phyloP scores from a whole-genome alignment of 2,113 vertebrate species.

The Meleagris gallopavo region DNA sequence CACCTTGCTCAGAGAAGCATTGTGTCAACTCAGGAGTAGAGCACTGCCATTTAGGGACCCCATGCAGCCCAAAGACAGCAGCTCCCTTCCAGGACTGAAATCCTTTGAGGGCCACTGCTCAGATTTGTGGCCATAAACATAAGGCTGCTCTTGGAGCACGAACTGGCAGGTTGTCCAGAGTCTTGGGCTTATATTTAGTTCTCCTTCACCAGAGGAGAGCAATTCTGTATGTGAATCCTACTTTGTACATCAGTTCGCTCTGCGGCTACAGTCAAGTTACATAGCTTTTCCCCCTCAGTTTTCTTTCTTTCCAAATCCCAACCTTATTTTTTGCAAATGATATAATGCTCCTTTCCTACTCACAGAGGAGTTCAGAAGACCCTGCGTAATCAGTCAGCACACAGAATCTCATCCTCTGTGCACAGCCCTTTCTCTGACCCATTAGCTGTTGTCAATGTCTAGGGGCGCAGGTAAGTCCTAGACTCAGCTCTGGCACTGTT shows the following conservation, averaged over 20 bases:
- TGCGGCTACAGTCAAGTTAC: neutral
- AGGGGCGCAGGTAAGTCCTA: neutral
- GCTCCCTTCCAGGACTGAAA: neutral
- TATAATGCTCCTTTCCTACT: neutral
- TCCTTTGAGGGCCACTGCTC: neutral
- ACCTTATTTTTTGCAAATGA: neutral
- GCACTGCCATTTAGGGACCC: neutral
- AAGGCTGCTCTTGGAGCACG: neutral
- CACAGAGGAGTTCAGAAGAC: neutral
- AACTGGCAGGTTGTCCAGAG: neutral
- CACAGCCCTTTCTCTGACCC: neutral
- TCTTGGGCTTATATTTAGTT: neutral
- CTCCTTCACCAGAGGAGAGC: neutral
- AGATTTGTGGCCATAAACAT: neutral
- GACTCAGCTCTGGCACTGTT: neutral
- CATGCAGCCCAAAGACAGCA: neutral
- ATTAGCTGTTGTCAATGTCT: neutral
- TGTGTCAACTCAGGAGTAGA: neutral
- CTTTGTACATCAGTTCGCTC: neutral
- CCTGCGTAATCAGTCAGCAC: conserved; percentile 11
- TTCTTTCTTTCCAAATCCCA: neutral
- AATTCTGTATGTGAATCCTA: neutral
- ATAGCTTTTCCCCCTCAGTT: neutral
- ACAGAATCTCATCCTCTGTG: neutral
- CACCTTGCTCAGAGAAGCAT: neutral